These are phyloP conservation scores for Zeuzera pyrina DNA, from an alignment of 2,888 invertebrate species.

Conservation along the genomic window DNA sequence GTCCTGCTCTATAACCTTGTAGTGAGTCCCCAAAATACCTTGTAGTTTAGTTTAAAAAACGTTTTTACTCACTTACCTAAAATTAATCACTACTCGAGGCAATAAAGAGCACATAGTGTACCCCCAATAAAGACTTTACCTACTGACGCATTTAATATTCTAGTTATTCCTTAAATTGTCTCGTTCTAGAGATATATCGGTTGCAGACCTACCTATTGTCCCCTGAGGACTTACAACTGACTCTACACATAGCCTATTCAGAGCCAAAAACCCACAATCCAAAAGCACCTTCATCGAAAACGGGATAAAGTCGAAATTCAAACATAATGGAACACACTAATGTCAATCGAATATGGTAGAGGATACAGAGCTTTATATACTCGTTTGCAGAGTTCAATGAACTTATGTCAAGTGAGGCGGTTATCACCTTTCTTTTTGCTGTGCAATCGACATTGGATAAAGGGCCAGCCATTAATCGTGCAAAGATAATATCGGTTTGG, in stretches of 20 bases:
- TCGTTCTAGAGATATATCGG: conserved; percentile 60
- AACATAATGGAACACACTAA: conserved; percentile 10
- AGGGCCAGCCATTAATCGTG: conserved; percentile 62
- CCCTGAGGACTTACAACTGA: conserved; percentile 58
- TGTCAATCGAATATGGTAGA: conserved; percentile 11
- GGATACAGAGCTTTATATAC: not conserved
- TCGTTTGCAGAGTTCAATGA: not conserved
- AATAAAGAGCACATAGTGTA: not conserved
- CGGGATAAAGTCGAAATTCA: conserved; percentile 11
- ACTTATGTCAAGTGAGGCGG: not conserved
- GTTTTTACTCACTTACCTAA: too few relatives aligned
- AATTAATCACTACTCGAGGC: too few relatives aligned
- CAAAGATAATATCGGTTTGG: conserved; percentile 59
- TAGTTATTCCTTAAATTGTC: conserved; percentile 61
- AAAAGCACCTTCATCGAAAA: conserved; percentile 19
- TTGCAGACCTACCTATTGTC: conserved; percentile 60
- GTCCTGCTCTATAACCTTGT: too few relatives aligned
- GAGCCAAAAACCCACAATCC: conserved; percentile 7
- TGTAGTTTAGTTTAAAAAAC: too few relatives aligned
- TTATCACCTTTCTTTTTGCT: conserved; percentile 20
- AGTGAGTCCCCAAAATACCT: too few relatives aligned
- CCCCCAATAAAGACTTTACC: conserved; percentile 10
- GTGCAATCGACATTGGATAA: conserved; percentile 56
- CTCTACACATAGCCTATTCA: conserved; percentile 39
- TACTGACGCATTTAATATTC: conserved; percentile 50